Evolutionary conservation across 2,113 vertebrate genomes (phyloP), one percentile per base, ranked within the genome.

Genomic region (Ifrita kowaldi): DNA sequence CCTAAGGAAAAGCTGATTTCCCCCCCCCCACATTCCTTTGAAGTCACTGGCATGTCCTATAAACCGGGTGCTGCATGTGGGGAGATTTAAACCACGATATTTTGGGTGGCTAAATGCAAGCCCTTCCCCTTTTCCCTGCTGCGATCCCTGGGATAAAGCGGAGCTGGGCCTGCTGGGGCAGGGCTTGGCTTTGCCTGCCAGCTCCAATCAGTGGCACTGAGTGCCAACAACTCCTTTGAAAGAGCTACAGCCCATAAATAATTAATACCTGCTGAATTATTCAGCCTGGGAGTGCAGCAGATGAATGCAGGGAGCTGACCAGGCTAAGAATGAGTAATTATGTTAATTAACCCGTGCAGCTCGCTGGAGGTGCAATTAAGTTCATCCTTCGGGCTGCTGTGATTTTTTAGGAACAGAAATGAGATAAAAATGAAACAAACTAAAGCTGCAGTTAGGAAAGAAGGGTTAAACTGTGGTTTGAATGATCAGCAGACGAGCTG

Each of bases 251-350:
- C 21, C 62, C 53, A 39, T 97, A 70, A 97, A 97, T 97, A 94
- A 96, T 96, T 87, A 90, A 97, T 87, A 67, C 24, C 57, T 50
- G 57, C 77, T 97, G 39, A 96, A 97, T 97, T 92, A 96, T 97
- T 97, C 62, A 97, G 19, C 22, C 56, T 90, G 84, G 79, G 82
- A 90, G 70, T 70, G 92, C 30, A 81, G 81, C 69, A n/a, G 62
- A 52, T 87, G 87, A 84, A 80, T 94, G 87, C 83, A 89, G 94
- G 17, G 30, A 87, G 82, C 93, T 95, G 95, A 94, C 87, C 93
- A 32, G 81, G 91, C 65, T 89, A 42, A 0, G 2, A 87, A 90
- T 87, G 80, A 95, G 59, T 91, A 87, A 95, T 94, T 95, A 82
- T 46, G 84, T 87, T 97, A 96, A 97, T 96, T 95, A 96, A 94